Evolutionary conservation across 2,797 vertebrate species (phyloP).

Genomic region (Pantherophis vulpinus): DNA sequence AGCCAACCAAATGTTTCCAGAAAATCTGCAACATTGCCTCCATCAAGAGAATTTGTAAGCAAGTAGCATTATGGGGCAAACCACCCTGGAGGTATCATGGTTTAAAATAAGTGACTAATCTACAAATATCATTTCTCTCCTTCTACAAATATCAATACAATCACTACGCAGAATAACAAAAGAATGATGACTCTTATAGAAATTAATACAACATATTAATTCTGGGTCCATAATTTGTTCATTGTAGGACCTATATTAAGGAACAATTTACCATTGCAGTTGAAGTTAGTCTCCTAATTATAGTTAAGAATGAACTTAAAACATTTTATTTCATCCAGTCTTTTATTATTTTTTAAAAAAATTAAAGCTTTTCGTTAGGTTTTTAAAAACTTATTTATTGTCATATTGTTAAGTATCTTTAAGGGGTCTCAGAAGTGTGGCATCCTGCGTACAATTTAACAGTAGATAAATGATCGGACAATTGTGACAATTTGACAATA

Average conservation of each 20-base stretch:
- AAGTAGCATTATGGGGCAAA: neutral
- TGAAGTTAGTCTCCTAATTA: neutral
- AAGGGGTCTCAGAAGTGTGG: neutral
- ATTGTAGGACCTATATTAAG: neutral
- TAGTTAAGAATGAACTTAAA: neutral
- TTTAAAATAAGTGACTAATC: neutral
- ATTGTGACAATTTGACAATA: neutral
- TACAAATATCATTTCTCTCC: neutral
- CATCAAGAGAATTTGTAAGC: neutral
- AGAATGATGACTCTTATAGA: neutral
- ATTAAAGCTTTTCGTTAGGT: neutral
- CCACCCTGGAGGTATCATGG: neutral
- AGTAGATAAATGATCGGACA: neutral
- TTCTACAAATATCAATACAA: neutral
- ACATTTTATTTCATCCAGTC: neutral
- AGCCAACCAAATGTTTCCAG: neutral
- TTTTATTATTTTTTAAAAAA: neutral
- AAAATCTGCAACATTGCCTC: neutral
- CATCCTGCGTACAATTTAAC: neutral
- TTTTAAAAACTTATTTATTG: neutral
- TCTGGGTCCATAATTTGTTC: neutral
- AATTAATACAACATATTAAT: neutral
- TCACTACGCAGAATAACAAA: neutral
- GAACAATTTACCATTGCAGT: neutral
- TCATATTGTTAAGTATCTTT: neutral